Percentiles rank a stretch among this genome's conserved stretches.
phyloP scores from a whole-genome alignment of 2,113 vertebrate genomes.

The Cinclus cinclus region DNA sequence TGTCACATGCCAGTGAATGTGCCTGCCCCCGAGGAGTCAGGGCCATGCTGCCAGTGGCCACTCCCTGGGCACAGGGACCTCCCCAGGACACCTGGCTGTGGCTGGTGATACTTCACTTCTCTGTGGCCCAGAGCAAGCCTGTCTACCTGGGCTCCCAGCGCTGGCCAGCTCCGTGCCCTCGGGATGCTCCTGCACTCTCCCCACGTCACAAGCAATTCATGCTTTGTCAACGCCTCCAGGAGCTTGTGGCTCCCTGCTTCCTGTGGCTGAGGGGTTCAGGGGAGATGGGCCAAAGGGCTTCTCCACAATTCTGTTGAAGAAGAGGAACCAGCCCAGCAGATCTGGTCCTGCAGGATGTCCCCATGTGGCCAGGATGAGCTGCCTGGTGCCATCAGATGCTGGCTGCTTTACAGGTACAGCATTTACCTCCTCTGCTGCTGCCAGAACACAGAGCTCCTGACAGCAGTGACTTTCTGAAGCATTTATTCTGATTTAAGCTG shows the following conservation, averaged over 20 bases:
- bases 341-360: background rate
- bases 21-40: background rate
- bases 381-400: background rate
- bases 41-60: fast-evolving
- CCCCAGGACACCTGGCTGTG: background rate
- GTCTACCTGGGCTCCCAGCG: fast-evolving
- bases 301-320: background rate
- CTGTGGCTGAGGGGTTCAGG: background rate
- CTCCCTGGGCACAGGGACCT: background rate
- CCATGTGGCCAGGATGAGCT: background rate
- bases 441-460: background rate
- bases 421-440: background rate
- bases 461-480: background rate
- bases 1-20: background rate
- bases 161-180: background rate
- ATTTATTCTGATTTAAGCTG: background rate
- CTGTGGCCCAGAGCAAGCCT: fast-evolving
- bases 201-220: fast-evolving
- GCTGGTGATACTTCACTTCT: background rate
- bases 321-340: background rate
- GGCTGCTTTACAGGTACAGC: background rate
- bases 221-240: background rate
- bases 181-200: background rate
- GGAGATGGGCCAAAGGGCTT: background rate
- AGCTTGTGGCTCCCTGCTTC: background rate